phyloP scores from a whole-genome alignment of 2,113 vertebrate species.

The Protobothrops flavoviridis region DNA sequence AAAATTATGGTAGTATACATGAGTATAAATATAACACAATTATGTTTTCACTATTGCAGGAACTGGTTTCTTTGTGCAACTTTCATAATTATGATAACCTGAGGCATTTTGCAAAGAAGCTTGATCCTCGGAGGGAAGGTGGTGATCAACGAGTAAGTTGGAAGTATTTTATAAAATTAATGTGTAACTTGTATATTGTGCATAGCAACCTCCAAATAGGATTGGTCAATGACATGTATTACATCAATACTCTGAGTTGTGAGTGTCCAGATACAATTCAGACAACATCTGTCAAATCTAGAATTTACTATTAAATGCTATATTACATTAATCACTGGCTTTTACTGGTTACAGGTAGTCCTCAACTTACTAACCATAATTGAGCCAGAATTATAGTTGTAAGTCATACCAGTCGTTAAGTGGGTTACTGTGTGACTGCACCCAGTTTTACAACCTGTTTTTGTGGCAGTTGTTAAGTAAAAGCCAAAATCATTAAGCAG shows the following conservation, averaged over 20 bases:
- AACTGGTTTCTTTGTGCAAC: constrained; percentile 93
- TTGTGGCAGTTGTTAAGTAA: background rate
- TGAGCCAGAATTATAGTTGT: background rate
- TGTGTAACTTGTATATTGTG: background rate
- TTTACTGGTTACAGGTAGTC: background rate
- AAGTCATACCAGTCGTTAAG: background rate
- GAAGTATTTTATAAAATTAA: constrained; percentile 25
- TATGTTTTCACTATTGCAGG: constrained; percentile 68
- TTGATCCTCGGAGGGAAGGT: constrained; percentile 96
- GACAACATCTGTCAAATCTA: background rate
- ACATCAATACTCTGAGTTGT: constrained; percentile 44
- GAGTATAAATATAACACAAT: background rate
- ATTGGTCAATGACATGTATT: constrained; percentile 55
- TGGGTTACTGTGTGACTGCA: background rate
- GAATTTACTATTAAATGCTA: background rate
- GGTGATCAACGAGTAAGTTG: constrained; percentile 95
- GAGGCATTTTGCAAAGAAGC: constrained; percentile 97
- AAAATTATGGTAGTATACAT: fast-evolving
- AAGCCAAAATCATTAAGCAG: background rate
- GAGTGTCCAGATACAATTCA: background rate
- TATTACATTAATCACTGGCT: background rate
- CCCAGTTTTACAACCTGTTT: background rate
- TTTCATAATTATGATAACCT: constrained; percentile 99
- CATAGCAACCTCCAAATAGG: fast-evolving
- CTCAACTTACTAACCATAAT: background rate